Percentiles rank a stretch among this genome's conserved stretches.
Evolutionary conservation across 2,797 vertebrate genomes (phyloP).

Genomic region (Phoebastria nigripes): DNA sequence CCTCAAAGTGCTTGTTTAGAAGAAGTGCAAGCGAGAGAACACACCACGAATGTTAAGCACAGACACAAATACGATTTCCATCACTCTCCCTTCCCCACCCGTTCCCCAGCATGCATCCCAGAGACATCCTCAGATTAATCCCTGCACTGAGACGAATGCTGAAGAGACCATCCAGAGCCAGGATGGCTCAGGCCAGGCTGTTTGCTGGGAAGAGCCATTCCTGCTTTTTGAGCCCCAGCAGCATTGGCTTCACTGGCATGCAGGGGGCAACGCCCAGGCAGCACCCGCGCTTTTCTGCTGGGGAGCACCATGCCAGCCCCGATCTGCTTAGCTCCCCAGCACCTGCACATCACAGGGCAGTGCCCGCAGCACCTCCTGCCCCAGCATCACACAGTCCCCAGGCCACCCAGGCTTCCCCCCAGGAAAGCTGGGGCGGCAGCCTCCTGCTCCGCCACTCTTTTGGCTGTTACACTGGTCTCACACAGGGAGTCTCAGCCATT

Average conservation of each 20-base stretch:
- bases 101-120: not conserved
- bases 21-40: not conserved
- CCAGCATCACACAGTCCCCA: rapidly evolving
- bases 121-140: not conserved
- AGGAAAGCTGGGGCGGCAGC: not conserved
- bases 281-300: rapidly evolving
- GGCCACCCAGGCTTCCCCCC: not conserved
- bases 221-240: not conserved
- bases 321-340: not conserved
- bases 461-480: rapidly evolving
- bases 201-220: not conserved
- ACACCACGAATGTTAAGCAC: not conserved
- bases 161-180: not conserved
- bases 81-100: not conserved
- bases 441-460: rapidly evolving
- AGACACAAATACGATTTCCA: not conserved
- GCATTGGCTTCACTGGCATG: rapidly evolving
- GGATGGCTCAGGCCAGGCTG: not conserved
- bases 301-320: not conserved
- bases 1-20: not conserved
- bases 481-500: not conserved
- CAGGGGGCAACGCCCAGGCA: not conserved
- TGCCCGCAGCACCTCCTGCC: rapidly evolving
- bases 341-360: rapidly evolving
- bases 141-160: rapidly evolving